Percentiles rank a stretch among this genome's conserved stretches.
These are phyloP conservation scores for Cyrtorhinus lividipennis DNA, from an alignment of 1,140 invertebrate species.

Conservation along the genomic window DNA sequence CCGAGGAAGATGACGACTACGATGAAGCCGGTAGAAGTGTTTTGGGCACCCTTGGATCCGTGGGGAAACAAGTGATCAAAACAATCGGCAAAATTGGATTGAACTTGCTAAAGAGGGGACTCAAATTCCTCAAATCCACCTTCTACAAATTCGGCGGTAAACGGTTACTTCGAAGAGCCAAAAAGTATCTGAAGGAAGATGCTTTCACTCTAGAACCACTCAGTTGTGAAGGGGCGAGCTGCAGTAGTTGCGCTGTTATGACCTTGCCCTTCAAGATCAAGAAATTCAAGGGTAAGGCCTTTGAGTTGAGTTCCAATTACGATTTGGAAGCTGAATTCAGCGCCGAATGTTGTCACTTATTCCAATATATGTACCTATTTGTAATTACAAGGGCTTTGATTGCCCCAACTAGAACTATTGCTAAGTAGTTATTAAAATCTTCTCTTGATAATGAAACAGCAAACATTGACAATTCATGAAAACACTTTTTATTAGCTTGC, in stretches of 20 bases:
- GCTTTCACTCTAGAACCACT: not conserved
- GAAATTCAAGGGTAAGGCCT: not conserved
- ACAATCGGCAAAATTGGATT: not conserved
- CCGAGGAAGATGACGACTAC: not conserved
- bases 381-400: too few relatives aligned
- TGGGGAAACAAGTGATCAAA: not conserved
- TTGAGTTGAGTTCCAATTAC: too few relatives aligned
- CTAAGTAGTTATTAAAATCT: too few relatives aligned
- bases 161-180: not conserved
- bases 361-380: too few relatives aligned
- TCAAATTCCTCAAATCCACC: not conserved
- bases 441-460: too few relatives aligned
- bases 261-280: not conserved
- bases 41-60: not conserved
- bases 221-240: not conserved
- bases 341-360: too few relatives aligned
- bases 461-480: not conserved
- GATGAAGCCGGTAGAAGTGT: not conserved
- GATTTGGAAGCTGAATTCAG: too few relatives aligned
- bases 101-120: not conserved
- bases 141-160: not conserved
- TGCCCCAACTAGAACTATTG: too few relatives aligned
- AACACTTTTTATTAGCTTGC: not conserved
- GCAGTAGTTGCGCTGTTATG: not conserved
- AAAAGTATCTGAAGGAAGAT: not conserved